Evolutionary conservation across 2,113 vertebrate species (phyloP).

Genomic region (Centropristis striata): DNA sequence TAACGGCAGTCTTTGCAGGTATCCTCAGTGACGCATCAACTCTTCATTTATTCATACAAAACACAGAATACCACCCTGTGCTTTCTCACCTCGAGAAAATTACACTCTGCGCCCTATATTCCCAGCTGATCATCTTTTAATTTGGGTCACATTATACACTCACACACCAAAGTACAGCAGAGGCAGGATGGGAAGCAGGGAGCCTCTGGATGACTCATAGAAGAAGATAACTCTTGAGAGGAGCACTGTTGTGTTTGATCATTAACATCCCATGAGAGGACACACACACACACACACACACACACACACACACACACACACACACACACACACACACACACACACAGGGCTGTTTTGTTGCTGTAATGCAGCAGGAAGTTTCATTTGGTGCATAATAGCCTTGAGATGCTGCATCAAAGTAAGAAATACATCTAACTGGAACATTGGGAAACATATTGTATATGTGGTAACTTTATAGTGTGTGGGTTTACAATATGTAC

Average conservation of each 20-base stretch:
- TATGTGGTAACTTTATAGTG: too few species aligned
- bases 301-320: too few species aligned
- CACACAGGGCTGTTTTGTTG: conserved; percentile 23
- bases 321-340: neutral
- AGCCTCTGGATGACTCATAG: conserved; percentile 65
- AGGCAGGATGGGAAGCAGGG: conserved; percentile 8
- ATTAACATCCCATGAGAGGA: conserved; percentile 48
- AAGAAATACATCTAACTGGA: conserved; percentile 4
- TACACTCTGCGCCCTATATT: neutral
- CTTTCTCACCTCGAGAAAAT: conserved; percentile 33
- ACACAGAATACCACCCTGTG: neutral
- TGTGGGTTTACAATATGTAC: too few species aligned
- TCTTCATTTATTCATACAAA: conserved; percentile 17
- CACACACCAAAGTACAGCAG: conserved; percentile 33
- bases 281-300: neutral
- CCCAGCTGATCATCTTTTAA: conserved; percentile 48
- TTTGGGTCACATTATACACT: conserved; percentile 38
- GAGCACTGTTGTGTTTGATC: conserved; percentile 68
- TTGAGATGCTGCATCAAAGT: neutral
- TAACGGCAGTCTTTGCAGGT: neutral
- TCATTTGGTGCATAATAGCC: conserved; percentile 36
- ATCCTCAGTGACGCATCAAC: neutral
- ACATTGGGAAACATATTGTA: neutral
- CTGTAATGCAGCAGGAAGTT: conserved; percentile 28
- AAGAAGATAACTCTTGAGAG: conserved; percentile 55